phyloP scores from a whole-genome alignment of 2,113 vertebrate genomes.

The Caloenas nicobarica region DNA sequence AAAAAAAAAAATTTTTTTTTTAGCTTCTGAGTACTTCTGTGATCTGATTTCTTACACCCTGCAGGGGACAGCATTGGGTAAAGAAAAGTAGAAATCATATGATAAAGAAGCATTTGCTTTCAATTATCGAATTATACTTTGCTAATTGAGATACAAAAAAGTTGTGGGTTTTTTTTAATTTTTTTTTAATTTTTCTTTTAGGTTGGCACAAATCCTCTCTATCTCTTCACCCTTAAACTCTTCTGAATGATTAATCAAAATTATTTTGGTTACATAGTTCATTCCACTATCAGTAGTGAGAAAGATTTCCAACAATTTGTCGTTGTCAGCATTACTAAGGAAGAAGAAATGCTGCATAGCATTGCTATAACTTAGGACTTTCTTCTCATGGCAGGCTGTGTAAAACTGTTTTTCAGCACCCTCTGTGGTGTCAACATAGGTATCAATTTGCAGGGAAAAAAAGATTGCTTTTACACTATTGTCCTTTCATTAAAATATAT shows the following conservation, averaged over 20 bases:
- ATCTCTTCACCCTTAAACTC: constrained; percentile 3
- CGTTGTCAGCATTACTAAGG: constrained; percentile 51
- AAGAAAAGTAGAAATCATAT: constrained; percentile 76
- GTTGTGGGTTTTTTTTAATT: background rate
- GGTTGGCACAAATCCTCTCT: constrained; percentile 4
- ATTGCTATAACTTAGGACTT: constrained; percentile 67
- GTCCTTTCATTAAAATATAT: constrained; percentile 71
- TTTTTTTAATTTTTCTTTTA: background rate
- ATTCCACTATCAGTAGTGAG: background rate
- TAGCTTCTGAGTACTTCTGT: constrained; percentile 40
- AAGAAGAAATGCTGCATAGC: constrained; percentile 65
- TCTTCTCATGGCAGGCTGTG: constrained; percentile 73
- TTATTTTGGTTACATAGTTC: constrained; percentile 50
- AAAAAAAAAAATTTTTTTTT: background rate
- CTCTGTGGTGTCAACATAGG: constrained; percentile 71
- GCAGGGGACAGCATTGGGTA: constrained; percentile 85
- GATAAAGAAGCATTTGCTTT: constrained; percentile 78
- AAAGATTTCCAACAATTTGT: constrained; percentile 24
- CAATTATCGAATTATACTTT: constrained; percentile 76
- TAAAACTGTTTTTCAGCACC: constrained; percentile 65
- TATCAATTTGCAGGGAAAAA: constrained; percentile 71
- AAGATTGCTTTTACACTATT: constrained; percentile 5
- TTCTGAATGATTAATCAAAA: constrained; percentile 64
- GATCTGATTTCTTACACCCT: constrained; percentile 79
- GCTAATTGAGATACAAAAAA: constrained; percentile 75